Evolutionary conservation across 2,888 invertebrate species (phyloP).

Genomic region (Neoaliturus tenellus): DNA sequence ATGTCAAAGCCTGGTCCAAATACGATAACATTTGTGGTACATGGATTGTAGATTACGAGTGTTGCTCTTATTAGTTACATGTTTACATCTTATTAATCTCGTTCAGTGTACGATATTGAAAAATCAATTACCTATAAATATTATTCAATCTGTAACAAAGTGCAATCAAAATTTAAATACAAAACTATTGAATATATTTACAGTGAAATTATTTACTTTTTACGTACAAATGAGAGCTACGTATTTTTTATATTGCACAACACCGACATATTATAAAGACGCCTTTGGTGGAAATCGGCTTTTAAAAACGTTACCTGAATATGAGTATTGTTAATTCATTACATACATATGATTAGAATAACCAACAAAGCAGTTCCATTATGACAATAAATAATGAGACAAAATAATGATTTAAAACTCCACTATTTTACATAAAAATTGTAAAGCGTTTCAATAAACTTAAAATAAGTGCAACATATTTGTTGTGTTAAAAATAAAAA

Average conservation of each 20-base stretch:
- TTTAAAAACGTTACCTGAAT: background rate
- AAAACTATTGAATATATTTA: constrained; percentile 16
- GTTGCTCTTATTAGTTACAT: background rate
- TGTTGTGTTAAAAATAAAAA: background rate
- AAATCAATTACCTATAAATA: background rate
- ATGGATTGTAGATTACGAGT: background rate
- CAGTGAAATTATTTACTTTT: background rate
- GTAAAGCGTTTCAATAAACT: too few species aligned
- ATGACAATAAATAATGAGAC: background rate
- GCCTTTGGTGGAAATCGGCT: background rate
- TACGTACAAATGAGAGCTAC: background rate
- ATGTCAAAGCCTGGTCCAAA: background rate
- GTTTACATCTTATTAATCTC: background rate
- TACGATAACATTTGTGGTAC: background rate
- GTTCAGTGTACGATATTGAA: background rate
- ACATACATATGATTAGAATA: background rate
- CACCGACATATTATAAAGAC: background rate
- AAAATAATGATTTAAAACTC: background rate
- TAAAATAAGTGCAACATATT: background rate
- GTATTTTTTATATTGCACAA: constrained; percentile 19
- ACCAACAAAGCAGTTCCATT: background rate
- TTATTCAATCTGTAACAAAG: background rate
- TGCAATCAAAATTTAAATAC: background rate
- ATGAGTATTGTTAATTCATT: background rate
- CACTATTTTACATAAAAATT: background rate